These are phyloP conservation scores for Pipistrellus nathusii DNA, from an alignment of 2,797 vertebrate genomes.

Conservation along the genomic window DNA sequence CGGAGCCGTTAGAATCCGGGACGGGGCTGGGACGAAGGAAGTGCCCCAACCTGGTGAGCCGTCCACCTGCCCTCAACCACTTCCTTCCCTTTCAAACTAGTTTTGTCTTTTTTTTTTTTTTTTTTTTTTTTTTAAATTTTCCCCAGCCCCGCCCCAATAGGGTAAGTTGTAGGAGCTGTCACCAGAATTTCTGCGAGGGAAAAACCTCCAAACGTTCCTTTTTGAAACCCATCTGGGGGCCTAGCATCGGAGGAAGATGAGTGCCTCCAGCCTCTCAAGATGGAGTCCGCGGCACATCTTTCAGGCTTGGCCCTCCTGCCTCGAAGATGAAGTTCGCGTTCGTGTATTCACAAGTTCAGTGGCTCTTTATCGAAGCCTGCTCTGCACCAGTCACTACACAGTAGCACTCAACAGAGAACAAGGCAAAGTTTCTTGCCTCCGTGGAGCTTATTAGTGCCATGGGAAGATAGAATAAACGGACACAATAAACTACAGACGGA, in stretches of 20 bases:
- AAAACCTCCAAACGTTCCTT: background rate
- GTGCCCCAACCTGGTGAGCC: background rate
- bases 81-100: background rate
- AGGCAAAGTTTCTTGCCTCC: background rate
- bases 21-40: background rate
- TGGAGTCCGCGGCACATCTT: background rate
- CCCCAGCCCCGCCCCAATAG: background rate
- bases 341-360: background rate
- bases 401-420: background rate
- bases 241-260: background rate
- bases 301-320: background rate
- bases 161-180: background rate
- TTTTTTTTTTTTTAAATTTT: background rate
- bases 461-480: background rate
- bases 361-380: background rate
- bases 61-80: background rate
- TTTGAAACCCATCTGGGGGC: background rate
- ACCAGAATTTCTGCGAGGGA: background rate
- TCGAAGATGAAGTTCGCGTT: constrained; percentile 9
- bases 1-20: background rate
- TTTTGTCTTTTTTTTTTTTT: background rate
- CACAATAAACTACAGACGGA: background rate
- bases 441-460: constrained; percentile 17
- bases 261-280: background rate
- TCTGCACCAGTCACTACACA: background rate